phyloP scores from a whole-genome alignment of 2,797 vertebrate genomes.

The Etheostoma nigrum region DNA sequence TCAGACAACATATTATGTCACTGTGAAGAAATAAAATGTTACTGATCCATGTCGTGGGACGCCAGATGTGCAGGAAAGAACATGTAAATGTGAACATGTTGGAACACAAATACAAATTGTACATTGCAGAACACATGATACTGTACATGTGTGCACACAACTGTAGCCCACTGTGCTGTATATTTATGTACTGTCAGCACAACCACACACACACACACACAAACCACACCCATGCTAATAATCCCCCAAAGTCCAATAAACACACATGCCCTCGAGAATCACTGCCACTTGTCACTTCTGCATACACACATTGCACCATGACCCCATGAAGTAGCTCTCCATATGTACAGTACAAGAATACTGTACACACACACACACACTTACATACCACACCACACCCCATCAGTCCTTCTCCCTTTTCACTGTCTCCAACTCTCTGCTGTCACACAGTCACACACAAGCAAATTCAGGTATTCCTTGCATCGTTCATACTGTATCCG shows the following conservation, averaged over 20 bases:
- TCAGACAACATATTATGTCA: conserved; percentile 64
- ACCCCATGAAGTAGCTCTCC: conserved; percentile 42
- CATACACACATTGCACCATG: conserved; percentile 15
- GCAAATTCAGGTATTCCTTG: conserved; percentile 24
- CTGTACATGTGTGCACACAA: conserved; percentile 23
- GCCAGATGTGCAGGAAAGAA: conserved; percentile 68
- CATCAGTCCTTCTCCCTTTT: conserved; percentile 52
- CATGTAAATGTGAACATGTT: conserved; percentile 56
- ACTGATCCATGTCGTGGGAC: conserved; percentile 49
- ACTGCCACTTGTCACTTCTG: conserved; percentile 21
- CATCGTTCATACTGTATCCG: conserved; percentile 20
- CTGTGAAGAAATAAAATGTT: conserved; percentile 46
- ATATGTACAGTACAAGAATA: conserved; percentile 45
- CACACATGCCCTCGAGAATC: conserved; percentile 35
- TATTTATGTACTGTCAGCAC: conserved; percentile 35
- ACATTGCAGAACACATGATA: conserved; percentile 7
- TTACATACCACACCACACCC: conserved; percentile 42
- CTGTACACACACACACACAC: conserved; percentile 23
- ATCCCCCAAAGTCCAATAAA: conserved; percentile 41
- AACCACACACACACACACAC: conserved; percentile 2
- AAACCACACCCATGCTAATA: conserved; percentile 30
- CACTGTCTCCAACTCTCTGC: conserved; percentile 27
- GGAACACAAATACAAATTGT: conserved; percentile 39
- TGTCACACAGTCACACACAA: conserved; percentile 38
- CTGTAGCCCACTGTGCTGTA: conserved; percentile 38